These are phyloP conservation scores for Kryphioiulus occultus DNA, from an alignment of 2,888 invertebrate species.

Conservation along the genomic window DNA sequence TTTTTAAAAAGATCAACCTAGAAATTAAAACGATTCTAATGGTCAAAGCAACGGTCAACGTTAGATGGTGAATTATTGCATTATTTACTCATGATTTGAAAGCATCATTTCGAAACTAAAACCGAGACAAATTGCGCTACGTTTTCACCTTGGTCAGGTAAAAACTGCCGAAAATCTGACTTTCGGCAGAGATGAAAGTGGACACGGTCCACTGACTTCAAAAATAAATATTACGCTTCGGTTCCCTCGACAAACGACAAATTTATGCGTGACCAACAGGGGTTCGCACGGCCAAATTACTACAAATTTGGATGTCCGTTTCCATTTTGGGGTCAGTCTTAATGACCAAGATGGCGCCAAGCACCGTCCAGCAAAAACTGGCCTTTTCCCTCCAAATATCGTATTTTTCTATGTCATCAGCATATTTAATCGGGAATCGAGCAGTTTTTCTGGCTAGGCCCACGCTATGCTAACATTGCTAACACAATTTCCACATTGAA, in stretches of 20 bases:
- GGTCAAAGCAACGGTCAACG: no score
- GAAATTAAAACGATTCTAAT: no score
- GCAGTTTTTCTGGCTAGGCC: not conserved
- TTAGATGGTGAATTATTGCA: no score
- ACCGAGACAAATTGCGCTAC: not conserved
- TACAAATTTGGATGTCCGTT: not conserved
- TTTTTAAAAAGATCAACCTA: no score
- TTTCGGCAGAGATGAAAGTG: not conserved
- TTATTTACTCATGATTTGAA: no score
- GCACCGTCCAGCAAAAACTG: constrained; percentile 9
- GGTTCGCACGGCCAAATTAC: not conserved
- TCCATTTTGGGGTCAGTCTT: constrained; percentile 27
- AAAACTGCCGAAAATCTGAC: no score
- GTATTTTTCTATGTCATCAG: constrained; percentile 26
- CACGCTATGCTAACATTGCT: constrained; percentile 13
- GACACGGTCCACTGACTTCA: not conserved
- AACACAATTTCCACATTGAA: not conserved
- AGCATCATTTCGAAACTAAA: no score
- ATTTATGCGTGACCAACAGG: not conserved
- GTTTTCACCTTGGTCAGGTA: not conserved
- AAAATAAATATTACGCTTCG: not conserved
- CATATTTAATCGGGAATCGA: constrained; percentile 33
- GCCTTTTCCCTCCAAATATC: not conserved
- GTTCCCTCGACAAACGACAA: not conserved
- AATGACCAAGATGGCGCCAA: not conserved